A percentile compares a stretch with the other conserved stretches of the same genome.
phyloP scores from a whole-genome alignment of 2,113 vertebrate species.

The Myodes glareolus region DNA sequence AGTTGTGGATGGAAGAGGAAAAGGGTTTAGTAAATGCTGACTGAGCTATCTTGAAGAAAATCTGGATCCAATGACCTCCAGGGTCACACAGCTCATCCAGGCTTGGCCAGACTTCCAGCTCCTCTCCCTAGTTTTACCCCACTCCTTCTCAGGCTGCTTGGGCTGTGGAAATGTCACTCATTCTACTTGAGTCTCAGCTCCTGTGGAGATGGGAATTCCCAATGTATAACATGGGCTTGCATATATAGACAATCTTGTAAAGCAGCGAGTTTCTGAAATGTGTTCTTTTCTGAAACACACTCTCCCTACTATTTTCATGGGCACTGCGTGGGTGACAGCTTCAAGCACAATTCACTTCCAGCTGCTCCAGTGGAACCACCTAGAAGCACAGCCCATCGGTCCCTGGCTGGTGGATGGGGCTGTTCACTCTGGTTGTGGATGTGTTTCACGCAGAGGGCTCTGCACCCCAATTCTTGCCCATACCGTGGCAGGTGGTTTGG shows the following conservation, averaged over 20 bases:
- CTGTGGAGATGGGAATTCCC: background rate
- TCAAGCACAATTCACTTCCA: background rate
- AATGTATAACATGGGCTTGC: background rate
- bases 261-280: background rate
- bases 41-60: background rate
- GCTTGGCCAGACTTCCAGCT: background rate
- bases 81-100: background rate
- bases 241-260: background rate
- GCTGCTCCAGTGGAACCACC: background rate
- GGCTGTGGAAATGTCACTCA: background rate
- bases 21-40: background rate
- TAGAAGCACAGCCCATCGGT: background rate
- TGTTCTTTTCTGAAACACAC: background rate
- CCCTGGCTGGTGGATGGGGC: background rate
- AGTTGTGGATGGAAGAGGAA: background rate
- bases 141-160: background rate
- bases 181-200: background rate
- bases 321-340: background rate
- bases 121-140: rapidly evolving
- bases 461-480: rapidly evolving
- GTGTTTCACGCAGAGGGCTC: background rate
- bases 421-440: conserved; percentile 36
- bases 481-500: background rate
- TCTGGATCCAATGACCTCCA: background rate
- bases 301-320: background rate